A percentile compares a stretch with the other conserved stretches of the same genome.
Evolutionary conservation across 2,888 invertebrate genomes (phyloP).

Genomic region (Ceramica pisi): DNA sequence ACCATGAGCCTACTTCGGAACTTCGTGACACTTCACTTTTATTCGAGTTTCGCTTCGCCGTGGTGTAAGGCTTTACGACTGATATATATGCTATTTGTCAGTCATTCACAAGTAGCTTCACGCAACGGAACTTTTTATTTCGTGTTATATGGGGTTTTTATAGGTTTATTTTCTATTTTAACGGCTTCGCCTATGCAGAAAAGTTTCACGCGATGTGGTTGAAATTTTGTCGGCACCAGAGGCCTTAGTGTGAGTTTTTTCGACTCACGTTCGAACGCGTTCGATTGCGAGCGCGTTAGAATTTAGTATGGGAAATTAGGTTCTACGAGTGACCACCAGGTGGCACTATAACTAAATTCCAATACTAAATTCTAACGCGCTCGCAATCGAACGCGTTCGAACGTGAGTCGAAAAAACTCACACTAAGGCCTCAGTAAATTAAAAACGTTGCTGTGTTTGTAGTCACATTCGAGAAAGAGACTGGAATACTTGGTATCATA

Average conservation of each 20-base stretch:
- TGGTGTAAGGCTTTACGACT: conserved; percentile 60
- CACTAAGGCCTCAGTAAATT: too few relatives aligned
- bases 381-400: too few relatives aligned
- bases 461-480: conserved; percentile 9
- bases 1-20: conserved; percentile 40
- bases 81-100: conserved; percentile 57
- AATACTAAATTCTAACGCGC: too few relatives aligned
- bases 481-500: conserved; percentile 19
- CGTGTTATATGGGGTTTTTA: conserved; percentile 46
- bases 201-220: conserved; percentile 32
- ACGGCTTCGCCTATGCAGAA: conserved; percentile 38
- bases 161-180: conserved; percentile 39
- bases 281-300: too few relatives aligned
- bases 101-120: conserved; percentile 58
- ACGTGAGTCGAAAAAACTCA: too few relatives aligned
- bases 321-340: too few relatives aligned
- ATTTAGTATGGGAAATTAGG: too few relatives aligned
- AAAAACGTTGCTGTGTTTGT: conserved; percentile 9
- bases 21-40: conserved; percentile 72
- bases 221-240: not conserved
- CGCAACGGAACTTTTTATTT: conserved; percentile 53
- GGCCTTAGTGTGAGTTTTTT: too few relatives aligned
- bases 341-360: too few relatives aligned
- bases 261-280: too few relatives aligned
- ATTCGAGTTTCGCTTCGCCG: conserved; percentile 67